These are phyloP conservation scores for Solenopsis fugax DNA, from an alignment of 1,140 invertebrate species.

Conservation along the genomic window DNA sequence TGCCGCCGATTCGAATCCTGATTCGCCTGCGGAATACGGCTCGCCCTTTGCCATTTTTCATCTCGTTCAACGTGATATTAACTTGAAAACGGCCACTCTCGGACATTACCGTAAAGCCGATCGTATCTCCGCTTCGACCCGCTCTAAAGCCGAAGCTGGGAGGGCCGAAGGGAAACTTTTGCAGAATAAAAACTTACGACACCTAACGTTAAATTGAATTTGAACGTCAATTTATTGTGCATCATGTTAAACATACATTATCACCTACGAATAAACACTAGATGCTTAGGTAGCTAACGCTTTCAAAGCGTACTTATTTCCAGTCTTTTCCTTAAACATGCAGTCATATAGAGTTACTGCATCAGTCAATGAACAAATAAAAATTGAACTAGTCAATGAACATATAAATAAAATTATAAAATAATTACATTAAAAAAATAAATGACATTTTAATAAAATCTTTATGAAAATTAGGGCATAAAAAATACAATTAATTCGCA, in stretches of 20 bases:
- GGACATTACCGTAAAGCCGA: slow-evolving; percentile 64
- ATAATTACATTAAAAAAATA: no score
- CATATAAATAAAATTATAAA: no score
- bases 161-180: slow-evolving; percentile 3
- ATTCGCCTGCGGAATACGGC: slow-evolving; percentile 53
- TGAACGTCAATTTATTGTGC: slow-evolving; percentile 1
- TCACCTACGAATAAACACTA: slow-evolving; percentile 1
- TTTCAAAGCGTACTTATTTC: background rate
- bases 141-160: slow-evolving; percentile 30
- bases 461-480: no score
- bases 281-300: background rate
- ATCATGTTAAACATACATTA: slow-evolving; percentile 15
- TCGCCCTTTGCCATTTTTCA: slow-evolving; percentile 73
- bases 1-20: slow-evolving; percentile 60
- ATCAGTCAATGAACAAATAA: no score
- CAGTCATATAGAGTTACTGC: background rate
- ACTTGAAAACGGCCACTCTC: slow-evolving; percentile 63
- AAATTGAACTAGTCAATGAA: no score
- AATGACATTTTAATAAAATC: no score
- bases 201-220: slow-evolving; percentile 55
- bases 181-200: slow-evolving; percentile 51
- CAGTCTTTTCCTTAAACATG: background rate
- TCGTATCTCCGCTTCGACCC: slow-evolving; percentile 54
- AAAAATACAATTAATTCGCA: no score
- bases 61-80: slow-evolving; percentile 64